Evolutionary conservation across 2,888 invertebrate genomes (phyloP).

Genomic region (Rapana venosa): DNA sequence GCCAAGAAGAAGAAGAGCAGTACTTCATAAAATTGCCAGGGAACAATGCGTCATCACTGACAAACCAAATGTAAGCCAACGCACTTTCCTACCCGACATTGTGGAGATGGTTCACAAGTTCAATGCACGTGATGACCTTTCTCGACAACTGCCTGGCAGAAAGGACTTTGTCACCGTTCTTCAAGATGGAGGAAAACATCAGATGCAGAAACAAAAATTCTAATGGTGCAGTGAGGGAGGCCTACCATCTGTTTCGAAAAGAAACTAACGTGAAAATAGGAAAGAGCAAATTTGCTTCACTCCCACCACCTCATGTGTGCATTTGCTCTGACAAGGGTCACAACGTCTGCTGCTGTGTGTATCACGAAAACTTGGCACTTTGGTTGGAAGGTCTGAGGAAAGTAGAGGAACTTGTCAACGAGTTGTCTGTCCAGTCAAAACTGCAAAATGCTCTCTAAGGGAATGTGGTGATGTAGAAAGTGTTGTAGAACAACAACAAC

Average conservation of each 20-base stretch:
- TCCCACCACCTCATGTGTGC: background rate
- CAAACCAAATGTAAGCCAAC: background rate
- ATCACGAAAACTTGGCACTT: background rate
- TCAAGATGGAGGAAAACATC: background rate
- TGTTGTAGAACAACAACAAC: background rate
- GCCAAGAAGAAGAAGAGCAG: too few species aligned
- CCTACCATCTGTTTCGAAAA: background rate
- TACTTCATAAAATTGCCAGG: too few species aligned
- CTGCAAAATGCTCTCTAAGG: background rate
- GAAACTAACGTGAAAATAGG: background rate
- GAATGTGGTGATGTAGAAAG: background rate
- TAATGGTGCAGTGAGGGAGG: background rate
- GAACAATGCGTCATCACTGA: background rate
- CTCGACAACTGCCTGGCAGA: background rate
- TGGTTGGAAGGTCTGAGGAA: background rate
- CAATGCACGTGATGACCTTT: constrained; percentile 4
- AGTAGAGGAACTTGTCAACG: background rate
- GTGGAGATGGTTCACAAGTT: background rate
- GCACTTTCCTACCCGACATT: constrained; percentile 1
- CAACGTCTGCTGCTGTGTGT: background rate
- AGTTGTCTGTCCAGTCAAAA: background rate
- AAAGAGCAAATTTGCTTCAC: background rate
- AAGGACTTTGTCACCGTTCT: background rate
- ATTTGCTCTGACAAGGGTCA: constrained; percentile 11
- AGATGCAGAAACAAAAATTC: background rate